Evolutionary conservation across 2,113 vertebrate species (phyloP).

Genomic region (Nothoprocta perdicaria): DNA sequence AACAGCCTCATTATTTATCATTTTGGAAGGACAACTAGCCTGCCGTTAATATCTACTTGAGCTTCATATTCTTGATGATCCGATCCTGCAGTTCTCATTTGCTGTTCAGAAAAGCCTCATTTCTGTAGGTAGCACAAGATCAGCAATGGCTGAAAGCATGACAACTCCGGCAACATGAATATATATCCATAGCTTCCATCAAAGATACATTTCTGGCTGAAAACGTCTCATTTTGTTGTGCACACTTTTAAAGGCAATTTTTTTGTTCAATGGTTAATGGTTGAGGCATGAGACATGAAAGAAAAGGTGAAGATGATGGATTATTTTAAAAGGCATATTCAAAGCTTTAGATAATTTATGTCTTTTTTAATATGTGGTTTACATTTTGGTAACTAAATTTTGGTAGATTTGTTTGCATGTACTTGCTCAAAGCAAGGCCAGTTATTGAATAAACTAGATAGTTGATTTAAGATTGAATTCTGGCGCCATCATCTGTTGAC

Average conservation of each 20-base stretch:
- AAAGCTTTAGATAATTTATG: not conserved
- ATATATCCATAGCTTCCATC: not conserved
- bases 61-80: not conserved
- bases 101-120: not conserved
- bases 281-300: not conserved
- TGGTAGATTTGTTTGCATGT: not conserved
- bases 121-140: not conserved
- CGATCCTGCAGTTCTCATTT: not conserved
- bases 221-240: not conserved
- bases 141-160: not conserved
- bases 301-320: not conserved
- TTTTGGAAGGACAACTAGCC: not conserved
- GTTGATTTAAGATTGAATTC: constrained; percentile 25
- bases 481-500: constrained; percentile 75
- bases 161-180: not conserved
- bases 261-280: not conserved
- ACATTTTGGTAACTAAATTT: not conserved
- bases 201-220: not conserved
- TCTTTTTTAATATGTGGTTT: not conserved
- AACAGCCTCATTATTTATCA: not conserved
- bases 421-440: not conserved
- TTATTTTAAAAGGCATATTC: not conserved
- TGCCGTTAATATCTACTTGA: not conserved
- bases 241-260: not conserved
- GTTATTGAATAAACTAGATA: not conserved